Conservation (phyloP, 2,888 invertebrate species). For the Bellardia pandia region DNA sequence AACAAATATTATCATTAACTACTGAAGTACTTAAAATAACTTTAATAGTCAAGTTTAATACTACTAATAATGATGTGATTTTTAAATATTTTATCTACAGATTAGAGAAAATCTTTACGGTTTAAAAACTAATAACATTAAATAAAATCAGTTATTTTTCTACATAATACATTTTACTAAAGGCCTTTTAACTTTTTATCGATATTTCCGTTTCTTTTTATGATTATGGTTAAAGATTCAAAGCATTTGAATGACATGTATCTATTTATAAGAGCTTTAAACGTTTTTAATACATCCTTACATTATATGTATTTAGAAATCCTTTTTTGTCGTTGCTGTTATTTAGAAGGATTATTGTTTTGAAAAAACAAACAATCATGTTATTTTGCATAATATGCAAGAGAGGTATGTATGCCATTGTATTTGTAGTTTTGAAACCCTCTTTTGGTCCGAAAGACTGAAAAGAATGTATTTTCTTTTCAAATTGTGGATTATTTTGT, state of each 20-base stretch:
- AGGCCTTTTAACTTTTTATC: constrained; percentile 1
- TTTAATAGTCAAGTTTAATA: not conserved
- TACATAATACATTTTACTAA: not conserved
- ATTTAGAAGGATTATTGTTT: not conserved
- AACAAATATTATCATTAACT: not conserved
- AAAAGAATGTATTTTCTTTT: not conserved
- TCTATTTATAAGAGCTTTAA: constrained; percentile 10
- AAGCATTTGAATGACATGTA: constrained; percentile 2
- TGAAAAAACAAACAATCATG: not conserved
- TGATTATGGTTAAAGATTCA: not conserved
- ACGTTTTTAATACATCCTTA: not conserved
- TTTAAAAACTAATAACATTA: constrained; percentile 15
- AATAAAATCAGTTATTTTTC: not conserved
- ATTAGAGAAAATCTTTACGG: constrained; percentile 4
- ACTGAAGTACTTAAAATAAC: not conserved
- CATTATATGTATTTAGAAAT: not conserved
- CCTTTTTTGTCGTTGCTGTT: not conserved
- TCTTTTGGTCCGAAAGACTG: not conserved
- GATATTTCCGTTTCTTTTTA: constrained; percentile 16
- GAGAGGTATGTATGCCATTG: no score
- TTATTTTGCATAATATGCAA: not conserved
- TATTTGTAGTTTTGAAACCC: not conserved
- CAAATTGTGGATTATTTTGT: not conserved
- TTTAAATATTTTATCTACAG: not conserved
- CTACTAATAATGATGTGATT: constrained; percentile 7